Evolutionary conservation across 2,797 vertebrate genomes (phyloP).

Genomic region (Ispidina picta): DNA sequence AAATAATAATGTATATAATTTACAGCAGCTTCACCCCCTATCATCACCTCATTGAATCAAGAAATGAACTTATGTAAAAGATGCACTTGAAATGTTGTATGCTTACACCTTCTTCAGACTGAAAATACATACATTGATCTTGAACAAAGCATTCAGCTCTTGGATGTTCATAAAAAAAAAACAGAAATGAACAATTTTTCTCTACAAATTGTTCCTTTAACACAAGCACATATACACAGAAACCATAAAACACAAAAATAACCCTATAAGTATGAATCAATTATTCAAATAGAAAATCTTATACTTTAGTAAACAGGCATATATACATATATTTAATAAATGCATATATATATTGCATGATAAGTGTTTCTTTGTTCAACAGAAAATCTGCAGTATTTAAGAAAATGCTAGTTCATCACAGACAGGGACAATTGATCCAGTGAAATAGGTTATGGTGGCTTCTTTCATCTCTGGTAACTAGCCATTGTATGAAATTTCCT

Average conservation of each 20-base stretch:
- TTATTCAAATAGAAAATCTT: not conserved
- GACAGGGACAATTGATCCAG: not conserved
- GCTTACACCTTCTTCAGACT: not conserved
- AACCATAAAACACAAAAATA: not conserved
- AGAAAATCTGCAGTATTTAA: not conserved
- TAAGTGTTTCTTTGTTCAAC: not conserved
- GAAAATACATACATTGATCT: not conserved
- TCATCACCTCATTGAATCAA: not conserved
- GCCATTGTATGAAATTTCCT: not conserved
- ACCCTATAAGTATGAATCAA: not conserved
- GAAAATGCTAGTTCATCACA: not conserved
- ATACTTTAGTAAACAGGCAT: not conserved
- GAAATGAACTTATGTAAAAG: not conserved
- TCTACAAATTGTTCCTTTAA: not conserved
- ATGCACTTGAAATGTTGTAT: not conserved
- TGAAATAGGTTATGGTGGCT: not conserved
- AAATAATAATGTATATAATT: not conserved
- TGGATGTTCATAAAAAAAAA: not conserved
- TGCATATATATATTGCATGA: not conserved
- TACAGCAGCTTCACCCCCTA: not conserved
- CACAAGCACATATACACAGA: rapidly evolving
- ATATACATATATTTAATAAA: not conserved
- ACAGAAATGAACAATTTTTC: not conserved
- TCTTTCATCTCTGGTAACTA: not conserved
- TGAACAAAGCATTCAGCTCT: not conserved